Conservation (phyloP, 2,113 vertebrate genomes). For the Xerus inauris region DNA sequence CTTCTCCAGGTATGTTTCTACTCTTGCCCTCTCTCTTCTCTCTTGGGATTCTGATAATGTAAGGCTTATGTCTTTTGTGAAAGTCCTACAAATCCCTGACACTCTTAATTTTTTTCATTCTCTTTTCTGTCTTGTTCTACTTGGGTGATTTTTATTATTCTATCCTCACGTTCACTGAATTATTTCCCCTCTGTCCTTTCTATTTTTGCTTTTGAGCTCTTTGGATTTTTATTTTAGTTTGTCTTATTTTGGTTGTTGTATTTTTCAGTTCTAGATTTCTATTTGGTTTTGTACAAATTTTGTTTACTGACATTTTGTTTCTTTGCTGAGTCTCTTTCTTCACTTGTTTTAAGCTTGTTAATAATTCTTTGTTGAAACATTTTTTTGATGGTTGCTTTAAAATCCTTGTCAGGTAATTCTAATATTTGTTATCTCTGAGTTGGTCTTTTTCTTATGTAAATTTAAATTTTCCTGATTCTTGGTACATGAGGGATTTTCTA, state of each 20-base stretch:
- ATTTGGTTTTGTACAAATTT: not conserved
- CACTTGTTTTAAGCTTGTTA: not conserved
- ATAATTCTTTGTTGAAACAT: not conserved
- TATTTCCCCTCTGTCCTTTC: not conserved
- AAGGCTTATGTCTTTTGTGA: not conserved
- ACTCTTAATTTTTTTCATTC: not conserved
- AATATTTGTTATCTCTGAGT: not conserved
- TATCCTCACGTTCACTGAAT: not conserved
- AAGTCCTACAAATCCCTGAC: not conserved
- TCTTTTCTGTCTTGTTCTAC: not conserved
- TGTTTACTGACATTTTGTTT: not conserved
- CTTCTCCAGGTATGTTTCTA: not conserved
- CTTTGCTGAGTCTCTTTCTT: not conserved
- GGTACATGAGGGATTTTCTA: not conserved
- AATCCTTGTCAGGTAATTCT: not conserved
- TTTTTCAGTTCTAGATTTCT: constrained; percentile 35
- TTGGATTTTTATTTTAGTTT: not conserved
- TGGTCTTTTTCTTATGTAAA: not conserved
- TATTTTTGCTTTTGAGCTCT: not conserved
- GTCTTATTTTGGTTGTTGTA: not conserved
- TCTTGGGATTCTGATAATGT: not conserved
- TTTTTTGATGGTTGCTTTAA: not conserved
- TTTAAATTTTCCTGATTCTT: not conserved
- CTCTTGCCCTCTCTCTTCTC: not conserved
- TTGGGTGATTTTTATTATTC: not conserved